Percentiles rank a stretch among this genome's conserved stretches.
Evolutionary conservation across 2,888 invertebrate genomes (phyloP).

Genomic region (Polymixis flavicincta): DNA sequence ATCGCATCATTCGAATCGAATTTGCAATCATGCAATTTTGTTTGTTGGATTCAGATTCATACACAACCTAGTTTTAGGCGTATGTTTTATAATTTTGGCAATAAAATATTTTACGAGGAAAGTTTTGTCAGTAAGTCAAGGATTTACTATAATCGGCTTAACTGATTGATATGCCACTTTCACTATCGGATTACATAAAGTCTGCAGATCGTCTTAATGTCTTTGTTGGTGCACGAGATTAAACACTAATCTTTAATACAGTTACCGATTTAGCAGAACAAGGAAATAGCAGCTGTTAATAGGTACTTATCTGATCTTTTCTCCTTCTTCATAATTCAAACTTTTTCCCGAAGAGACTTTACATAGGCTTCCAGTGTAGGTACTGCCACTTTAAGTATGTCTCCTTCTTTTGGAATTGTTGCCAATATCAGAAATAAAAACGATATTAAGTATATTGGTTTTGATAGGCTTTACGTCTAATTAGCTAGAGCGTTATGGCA

Average conservation of each 20-base stretch:
- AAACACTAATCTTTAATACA: neutral
- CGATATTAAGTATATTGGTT: neutral
- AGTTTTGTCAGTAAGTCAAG: slow-evolving; percentile 13
- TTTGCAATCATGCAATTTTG: neutral
- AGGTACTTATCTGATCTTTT: neutral
- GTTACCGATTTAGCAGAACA: slow-evolving; percentile 13
- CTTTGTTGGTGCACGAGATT: neutral
- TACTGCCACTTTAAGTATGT: neutral
- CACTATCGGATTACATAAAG: slow-evolving; percentile 30
- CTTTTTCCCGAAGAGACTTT: neutral
- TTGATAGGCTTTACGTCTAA: neutral
- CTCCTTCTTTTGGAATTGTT: neutral
- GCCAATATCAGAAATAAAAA: neutral
- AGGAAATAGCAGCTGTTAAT: no score
- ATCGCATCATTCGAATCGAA: neutral
- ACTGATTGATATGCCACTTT: slow-evolving; percentile 34
- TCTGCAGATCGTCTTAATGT: slow-evolving; percentile 15
- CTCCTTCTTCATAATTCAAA: neutral
- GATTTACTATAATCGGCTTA: slow-evolving; percentile 52
- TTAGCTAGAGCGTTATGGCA: neutral
- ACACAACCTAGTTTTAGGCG: neutral
- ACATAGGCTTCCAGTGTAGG: neutral
- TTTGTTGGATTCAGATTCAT: neutral
- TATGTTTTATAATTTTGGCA: slow-evolving; percentile 9
- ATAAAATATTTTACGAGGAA: slow-evolving; percentile 12